Evolutionary conservation across 1,140 invertebrate genomes (phyloP).

Genomic region (Drosophila tristis): DNA sequence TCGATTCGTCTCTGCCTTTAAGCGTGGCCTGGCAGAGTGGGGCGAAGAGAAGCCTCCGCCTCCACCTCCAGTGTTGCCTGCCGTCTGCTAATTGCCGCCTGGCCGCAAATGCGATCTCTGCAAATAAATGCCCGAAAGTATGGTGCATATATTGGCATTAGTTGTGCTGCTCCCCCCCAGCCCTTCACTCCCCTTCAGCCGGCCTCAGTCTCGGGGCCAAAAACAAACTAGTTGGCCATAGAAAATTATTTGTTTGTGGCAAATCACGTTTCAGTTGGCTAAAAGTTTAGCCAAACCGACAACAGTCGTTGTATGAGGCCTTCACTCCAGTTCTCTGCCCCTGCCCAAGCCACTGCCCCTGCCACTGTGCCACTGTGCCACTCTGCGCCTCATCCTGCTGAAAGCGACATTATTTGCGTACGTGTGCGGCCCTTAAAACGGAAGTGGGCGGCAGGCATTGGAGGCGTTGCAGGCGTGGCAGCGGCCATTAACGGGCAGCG

Average conservation of each 20-base stretch:
- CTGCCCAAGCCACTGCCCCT: not conserved
- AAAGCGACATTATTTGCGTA: conserved; percentile 63
- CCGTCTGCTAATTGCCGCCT: conserved; percentile 42
- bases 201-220: not conserved
- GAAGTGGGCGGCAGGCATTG: not conserved
- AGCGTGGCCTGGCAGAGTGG: not conserved
- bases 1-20: conserved; percentile 43
- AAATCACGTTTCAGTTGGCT: conserved; percentile 62
- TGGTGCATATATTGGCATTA: conserved; percentile 29
- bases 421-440: conserved; percentile 54
- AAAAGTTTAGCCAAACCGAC: conserved; percentile 57
- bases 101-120: conserved; percentile 44
- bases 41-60: no score
- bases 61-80: not conserved
- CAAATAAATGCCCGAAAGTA: conserved; percentile 41
- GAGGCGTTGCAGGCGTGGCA: conserved; percentile 16
- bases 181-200: no score
- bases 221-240: conserved; percentile 41
- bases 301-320: conserved; percentile 17
- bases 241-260: conserved; percentile 62
- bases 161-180: not conserved
- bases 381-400: conserved; percentile 28
- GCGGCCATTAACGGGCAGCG: conserved; percentile 56
- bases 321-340: no score
- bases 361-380: no score